Evolutionary conservation across 2,888 invertebrate species (phyloP).

Genomic region (Caenorhabditis sp.): DNA sequence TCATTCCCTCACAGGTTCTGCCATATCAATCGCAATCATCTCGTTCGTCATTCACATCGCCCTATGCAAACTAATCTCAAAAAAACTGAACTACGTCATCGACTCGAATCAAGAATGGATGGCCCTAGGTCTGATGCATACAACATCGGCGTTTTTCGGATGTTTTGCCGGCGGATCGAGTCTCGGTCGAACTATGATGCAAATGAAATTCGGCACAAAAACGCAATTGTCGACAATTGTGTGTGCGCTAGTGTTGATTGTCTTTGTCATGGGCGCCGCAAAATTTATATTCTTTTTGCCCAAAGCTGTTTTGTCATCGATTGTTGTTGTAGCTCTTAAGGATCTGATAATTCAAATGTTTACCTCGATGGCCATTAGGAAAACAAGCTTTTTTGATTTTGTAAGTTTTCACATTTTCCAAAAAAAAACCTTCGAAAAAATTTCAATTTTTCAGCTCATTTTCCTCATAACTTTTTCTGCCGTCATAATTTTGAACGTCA

Average conservation of each 20-base stretch:
- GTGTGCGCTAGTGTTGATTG: conserved; percentile 42
- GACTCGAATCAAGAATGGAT: conserved; percentile 72
- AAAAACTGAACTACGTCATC: conserved; percentile 72
- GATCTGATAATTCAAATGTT: conserved; percentile 57
- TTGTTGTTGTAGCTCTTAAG: conserved; percentile 61
- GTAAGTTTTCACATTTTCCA: conserved; percentile 34
- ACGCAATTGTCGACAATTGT: conserved; percentile 56
- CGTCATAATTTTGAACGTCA: conserved; percentile 82
- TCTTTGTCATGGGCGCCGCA: conserved; percentile 50
- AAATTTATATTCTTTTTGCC: conserved; percentile 52
- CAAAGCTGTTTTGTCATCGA: conserved; percentile 59
- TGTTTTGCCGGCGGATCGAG: conserved; percentile 73
- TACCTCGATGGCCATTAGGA: conserved; percentile 23
- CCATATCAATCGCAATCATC: conserved; percentile 59
- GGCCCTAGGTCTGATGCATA: conserved; percentile 72
- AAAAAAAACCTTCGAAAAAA: conserved; percentile 2
- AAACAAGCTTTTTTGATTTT: conserved; percentile 56
- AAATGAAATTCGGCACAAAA: conserved; percentile 61
- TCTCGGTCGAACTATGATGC: conserved; percentile 67
- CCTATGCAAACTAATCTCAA: conserved; percentile 72
- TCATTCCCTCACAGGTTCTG: conserved; percentile 11
- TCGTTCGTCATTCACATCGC: conserved; percentile 64
- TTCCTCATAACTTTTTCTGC: conserved; percentile 83
- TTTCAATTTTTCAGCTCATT: conserved; percentile 72
- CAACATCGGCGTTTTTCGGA: conserved; percentile 71